Conservation (phyloP, 2,113 vertebrate species). For the Oenanthe melanoleuca region DNA sequence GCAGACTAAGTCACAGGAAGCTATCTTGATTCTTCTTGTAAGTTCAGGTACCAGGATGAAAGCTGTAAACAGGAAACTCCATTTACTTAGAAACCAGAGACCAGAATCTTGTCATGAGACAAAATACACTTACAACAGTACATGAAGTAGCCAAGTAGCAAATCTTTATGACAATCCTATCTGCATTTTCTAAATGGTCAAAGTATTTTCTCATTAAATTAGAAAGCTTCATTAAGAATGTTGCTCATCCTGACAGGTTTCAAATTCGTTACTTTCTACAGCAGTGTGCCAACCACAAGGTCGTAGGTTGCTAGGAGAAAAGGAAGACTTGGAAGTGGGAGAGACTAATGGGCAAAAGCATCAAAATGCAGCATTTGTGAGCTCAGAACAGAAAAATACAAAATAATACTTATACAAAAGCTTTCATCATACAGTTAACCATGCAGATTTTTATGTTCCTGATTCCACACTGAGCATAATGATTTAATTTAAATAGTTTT, state of each 20-base stretch:
- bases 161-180: not conserved
- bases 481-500: not conserved
- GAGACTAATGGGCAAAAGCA: not conserved
- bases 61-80: not conserved
- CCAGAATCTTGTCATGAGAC: not conserved
- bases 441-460: not conserved
- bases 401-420: not conserved
- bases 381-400: not conserved
- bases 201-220: not conserved
- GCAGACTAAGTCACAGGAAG: not conserved
- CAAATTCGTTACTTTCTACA: not conserved
- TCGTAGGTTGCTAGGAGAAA: not conserved
- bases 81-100: not conserved
- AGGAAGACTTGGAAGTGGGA: not conserved
- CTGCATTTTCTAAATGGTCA: not conserved
- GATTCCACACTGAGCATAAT: not conserved
- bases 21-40: not conserved
- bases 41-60: not conserved
- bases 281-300: not conserved
- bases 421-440: not conserved
- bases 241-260: not conserved
- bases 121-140: not conserved
- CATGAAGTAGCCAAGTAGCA: not conserved
- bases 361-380: not conserved
- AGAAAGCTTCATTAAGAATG: not conserved